These are phyloP conservation scores for Lasioglossum pauxillum DNA, from an alignment of 2,888 invertebrate species.

Conservation along the genomic window DNA sequence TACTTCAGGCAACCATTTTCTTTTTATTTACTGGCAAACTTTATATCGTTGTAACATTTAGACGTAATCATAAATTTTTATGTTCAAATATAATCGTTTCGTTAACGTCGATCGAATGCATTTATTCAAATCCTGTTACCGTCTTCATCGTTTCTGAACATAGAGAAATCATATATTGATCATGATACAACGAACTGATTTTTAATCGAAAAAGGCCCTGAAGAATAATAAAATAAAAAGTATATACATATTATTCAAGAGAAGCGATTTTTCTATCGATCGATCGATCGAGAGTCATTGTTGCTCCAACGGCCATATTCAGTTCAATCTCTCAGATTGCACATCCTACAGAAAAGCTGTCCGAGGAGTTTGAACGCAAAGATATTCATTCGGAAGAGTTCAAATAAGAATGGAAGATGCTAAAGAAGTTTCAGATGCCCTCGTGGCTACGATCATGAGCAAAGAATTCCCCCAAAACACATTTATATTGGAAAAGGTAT, in stretches of 20 bases:
- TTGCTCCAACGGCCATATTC: not conserved
- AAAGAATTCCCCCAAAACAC: not conserved
- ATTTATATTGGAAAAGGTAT: conserved; percentile 26
- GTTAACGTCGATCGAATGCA: conserved; percentile 38
- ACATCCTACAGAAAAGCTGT: not conserved
- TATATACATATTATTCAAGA: not conserved
- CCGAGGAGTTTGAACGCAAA: not conserved
- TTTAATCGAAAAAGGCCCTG: too few relatives aligned
- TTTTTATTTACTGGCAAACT: conserved; percentile 20
- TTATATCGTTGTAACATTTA: conserved; percentile 19
- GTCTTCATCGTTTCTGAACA: not conserved
- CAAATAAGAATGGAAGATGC: conserved; percentile 16
- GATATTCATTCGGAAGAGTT: not conserved
- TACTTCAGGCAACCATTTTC: conserved; percentile 12
- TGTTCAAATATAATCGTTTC: conserved; percentile 45
- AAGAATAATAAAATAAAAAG: not conserved
- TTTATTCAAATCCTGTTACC: conserved; percentile 32
- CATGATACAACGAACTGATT: too few relatives aligned
- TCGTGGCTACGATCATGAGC: not conserved
- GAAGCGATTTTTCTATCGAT: not conserved
- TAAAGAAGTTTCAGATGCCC: conserved; percentile 43
- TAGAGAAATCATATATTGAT: too few relatives aligned
- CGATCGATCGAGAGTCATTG: not conserved
- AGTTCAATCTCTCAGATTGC: not conserved
- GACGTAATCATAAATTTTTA: conserved; percentile 15